Percentiles rank a stretch among this genome's conserved stretches.
phyloP scores from a whole-genome alignment of 1,140 invertebrate genomes.

The Stenopsyche tienmushanensis region DNA sequence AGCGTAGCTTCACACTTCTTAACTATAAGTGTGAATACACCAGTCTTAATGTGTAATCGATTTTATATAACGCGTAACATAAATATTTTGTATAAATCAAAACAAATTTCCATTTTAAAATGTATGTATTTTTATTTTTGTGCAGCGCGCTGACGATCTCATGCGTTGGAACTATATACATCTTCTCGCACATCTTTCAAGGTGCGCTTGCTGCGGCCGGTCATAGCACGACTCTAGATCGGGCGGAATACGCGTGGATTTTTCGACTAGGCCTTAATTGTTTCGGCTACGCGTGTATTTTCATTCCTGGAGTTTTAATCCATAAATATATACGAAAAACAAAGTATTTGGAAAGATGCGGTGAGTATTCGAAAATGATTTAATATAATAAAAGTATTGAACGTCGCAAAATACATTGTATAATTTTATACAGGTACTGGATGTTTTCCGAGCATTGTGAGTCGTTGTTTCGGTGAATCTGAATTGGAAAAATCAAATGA shows the following conservation, averaged over 20 bases:
- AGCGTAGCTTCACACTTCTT: too few species aligned
- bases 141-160: conserved; percentile 54
- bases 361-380: conserved; percentile 65
- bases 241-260: conserved; percentile 69
- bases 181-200: conserved; percentile 57
- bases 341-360: conserved; percentile 78
- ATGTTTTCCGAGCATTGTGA: conserved; percentile 58
- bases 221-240: conserved; percentile 46
- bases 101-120: too few species aligned
- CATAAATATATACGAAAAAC: conserved; percentile 79
- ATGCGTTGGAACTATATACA: conserved; percentile 56
- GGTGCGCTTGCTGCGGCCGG: conserved; percentile 53
- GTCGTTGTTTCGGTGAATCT: conserved; percentile 66
- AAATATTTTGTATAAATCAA: too few species aligned
- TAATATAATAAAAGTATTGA: neutral
- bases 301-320: conserved; percentile 83
- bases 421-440: conserved; percentile 52
- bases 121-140: conserved; percentile 23
- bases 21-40: too few species aligned
- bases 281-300: conserved; percentile 84
- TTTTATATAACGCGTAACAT: too few species aligned
- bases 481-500: conserved; percentile 48
- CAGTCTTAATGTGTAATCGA: too few species aligned
- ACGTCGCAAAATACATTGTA: neutral
- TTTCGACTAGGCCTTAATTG: conserved; percentile 77